phyloP scores from a whole-genome alignment of 2,888 invertebrate species.

The Oligia fasciuncula region DNA sequence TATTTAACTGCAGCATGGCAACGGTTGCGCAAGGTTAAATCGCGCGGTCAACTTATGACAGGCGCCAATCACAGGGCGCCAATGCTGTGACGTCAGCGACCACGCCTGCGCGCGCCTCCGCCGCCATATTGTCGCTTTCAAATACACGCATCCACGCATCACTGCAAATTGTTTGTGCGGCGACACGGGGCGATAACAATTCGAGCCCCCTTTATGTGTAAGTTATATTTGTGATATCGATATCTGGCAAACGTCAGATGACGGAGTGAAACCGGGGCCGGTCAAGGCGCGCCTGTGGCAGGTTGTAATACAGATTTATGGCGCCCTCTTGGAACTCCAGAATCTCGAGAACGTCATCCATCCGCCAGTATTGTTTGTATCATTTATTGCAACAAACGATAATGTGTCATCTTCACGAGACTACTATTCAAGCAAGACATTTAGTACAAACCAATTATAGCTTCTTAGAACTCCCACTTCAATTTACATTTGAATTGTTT shows the following conservation, averaged over 20 bases:
- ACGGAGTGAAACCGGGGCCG: conserved; percentile 68
- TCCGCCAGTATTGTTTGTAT: conserved; percentile 15
- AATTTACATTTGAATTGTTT: conserved; percentile 1
- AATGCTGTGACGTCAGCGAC: conserved; percentile 86
- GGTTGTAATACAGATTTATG: conserved; percentile 59
- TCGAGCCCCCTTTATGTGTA: conserved; percentile 71
- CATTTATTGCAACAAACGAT: conserved; percentile 30
- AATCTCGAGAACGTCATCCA: conserved; percentile 56
- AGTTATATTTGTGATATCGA: conserved; percentile 58
- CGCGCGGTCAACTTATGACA: conserved; percentile 76
- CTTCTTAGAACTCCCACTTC: conserved; percentile 12
- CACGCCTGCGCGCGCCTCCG: conserved; percentile 90
- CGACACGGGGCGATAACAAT: conserved; percentile 67
- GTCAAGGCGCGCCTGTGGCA: conserved; percentile 70
- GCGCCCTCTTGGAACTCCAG: conserved; percentile 62
- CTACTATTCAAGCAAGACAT: conserved; percentile 28
- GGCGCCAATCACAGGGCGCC: conserved; percentile 78
- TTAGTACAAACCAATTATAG: conserved; percentile 17
- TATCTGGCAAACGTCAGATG: conserved; percentile 57
- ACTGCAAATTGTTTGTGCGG: conserved; percentile 73
- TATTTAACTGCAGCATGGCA: conserved; percentile 83
- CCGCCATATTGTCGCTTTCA: conserved; percentile 82
- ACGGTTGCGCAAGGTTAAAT: conserved; percentile 88
- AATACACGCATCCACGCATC: conserved; percentile 71
- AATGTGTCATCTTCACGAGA: conserved; percentile 16